Evolutionary conservation across 2,113 vertebrate species (phyloP), one percentile per base, ranked within the genome.

Genomic region (Peromyscus californicus): DNA sequence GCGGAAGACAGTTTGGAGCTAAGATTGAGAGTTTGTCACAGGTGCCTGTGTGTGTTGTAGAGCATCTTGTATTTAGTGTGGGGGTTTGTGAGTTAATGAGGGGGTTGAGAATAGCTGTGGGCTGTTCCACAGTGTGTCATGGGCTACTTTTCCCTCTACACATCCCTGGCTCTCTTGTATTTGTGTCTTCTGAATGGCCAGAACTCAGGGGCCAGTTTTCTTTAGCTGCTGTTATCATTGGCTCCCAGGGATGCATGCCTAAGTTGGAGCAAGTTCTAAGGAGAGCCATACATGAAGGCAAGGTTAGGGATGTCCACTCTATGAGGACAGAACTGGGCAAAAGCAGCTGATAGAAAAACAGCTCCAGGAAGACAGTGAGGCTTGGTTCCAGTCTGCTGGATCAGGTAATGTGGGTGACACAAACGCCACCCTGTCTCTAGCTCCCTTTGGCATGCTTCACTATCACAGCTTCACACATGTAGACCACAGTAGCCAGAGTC

Each of bases 221-320:
- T 80, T 78, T 91, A 83, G 93, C 85, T 89, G 19, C 67, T 83
- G 51, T 94, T 91, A 36, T 79, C 75, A 72, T 97, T 96, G 93
- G 63, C 83, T 96, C 78, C 78, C 57, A 69, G 95, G 75, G 65
- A 70, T 94, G 36, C 82, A 70, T 94, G 36, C 82, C 69, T 79
- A 90, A 61, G 69, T 93, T 96, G 92, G 87, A 94, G 67, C 45
- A 74, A 75, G 59, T 83, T 95, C 87, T 95, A 90, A 96, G 78
- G 93, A 97, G 90, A 97, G 91, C 42, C 72, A 89, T 92, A 78
- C 88, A 86, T 69, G 82, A 97, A 95, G 80, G 80, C 76, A 93
- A 93, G 72, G 67, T 75, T 97, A 96, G 94, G 91, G 79, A 36
- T 95, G 91, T 89, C 61, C 31, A 75, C 22, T 59, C 78, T 89